phyloP scores from a whole-genome alignment of 2,797 vertebrate genomes.

The Chiropotes sagulatus region DNA sequence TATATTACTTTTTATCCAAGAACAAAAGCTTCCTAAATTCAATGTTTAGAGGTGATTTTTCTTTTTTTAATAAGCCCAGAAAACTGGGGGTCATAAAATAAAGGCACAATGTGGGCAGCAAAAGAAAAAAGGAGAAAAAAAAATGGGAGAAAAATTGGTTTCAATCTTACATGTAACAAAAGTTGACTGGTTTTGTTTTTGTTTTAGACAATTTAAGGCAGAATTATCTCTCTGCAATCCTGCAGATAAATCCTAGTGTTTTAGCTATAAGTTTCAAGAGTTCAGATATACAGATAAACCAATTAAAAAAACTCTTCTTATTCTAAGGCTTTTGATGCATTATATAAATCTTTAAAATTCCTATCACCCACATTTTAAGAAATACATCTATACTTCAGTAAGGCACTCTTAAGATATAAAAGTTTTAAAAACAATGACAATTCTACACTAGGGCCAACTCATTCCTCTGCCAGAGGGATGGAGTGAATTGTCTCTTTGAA shows the following conservation, averaged over 20 bases:
- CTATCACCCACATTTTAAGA: conserved; percentile 60
- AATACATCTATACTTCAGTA: conserved; percentile 62
- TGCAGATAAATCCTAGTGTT: conserved; percentile 69
- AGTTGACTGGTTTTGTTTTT: background rate
- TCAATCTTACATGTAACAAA: background rate
- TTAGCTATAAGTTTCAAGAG: conserved; percentile 51
- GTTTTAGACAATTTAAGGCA: conserved; percentile 37
- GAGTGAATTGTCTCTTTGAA: background rate
- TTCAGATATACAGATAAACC: conserved; percentile 77
- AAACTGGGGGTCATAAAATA: background rate
- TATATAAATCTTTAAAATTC: conserved; percentile 63
- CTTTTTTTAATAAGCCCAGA: background rate
- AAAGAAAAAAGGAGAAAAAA: background rate
- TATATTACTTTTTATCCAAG: conserved; percentile 30
- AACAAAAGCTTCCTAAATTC: conserved; percentile 37
- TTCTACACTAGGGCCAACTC: background rate
- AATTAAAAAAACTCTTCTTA: conserved; percentile 34
- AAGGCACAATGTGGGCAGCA: background rate
- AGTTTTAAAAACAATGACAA: conserved; percentile 35
- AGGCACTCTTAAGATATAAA: conserved; percentile 66
- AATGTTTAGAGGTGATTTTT: background rate
- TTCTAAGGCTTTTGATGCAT: conserved; percentile 76
- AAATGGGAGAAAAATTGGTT: background rate
- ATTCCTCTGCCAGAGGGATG: background rate
- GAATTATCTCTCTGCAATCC: conserved; percentile 27